Conservation (phyloP, 2,888 invertebrate genomes). For the Drosophila anomelani region DNA sequence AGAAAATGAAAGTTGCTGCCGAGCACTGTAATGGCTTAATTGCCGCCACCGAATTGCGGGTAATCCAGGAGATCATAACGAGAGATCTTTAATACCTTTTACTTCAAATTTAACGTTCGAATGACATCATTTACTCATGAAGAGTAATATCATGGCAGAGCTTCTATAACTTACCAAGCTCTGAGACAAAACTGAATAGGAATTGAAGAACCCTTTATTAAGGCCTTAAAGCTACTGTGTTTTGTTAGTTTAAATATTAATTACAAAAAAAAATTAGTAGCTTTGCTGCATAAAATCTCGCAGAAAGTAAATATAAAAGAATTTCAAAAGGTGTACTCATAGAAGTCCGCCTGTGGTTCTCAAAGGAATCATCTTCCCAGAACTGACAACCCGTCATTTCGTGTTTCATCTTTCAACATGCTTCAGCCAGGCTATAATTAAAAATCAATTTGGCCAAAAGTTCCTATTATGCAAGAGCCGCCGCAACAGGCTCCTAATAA, state of each 20-base stretch:
- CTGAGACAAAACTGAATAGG: neutral
- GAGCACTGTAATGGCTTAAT: constrained; percentile 72
- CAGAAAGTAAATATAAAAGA: neutral
- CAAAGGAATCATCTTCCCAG: constrained; percentile 50
- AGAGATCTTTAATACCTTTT: constrained; percentile 32
- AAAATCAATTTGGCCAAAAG: constrained; percentile 73
- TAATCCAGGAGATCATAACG: constrained; percentile 33
- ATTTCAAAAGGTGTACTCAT: neutral
- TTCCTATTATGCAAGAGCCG: constrained; percentile 65
- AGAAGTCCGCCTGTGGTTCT: neutral
- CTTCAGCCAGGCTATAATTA: constrained; percentile 64
- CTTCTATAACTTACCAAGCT: neutral
- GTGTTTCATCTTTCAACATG: constrained; percentile 50
- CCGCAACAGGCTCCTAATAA: constrained; percentile 44
- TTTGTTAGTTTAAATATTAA: neutral
- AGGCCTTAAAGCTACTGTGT: neutral
- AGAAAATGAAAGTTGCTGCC: constrained; percentile 74
- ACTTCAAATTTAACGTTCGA: constrained; percentile 9
- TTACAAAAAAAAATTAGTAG: neutral
- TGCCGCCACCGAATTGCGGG: constrained; percentile 42
- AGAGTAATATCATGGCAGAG: neutral
- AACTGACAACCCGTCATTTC: constrained; percentile 47
- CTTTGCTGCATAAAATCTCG: neutral
- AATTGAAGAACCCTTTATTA: neutral
- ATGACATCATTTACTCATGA: constrained; percentile 3